Evolutionary conservation across 1,140 invertebrate species (phyloP), one percentile per base, ranked within the genome.

Genomic region (Drosophila lini): DNA sequence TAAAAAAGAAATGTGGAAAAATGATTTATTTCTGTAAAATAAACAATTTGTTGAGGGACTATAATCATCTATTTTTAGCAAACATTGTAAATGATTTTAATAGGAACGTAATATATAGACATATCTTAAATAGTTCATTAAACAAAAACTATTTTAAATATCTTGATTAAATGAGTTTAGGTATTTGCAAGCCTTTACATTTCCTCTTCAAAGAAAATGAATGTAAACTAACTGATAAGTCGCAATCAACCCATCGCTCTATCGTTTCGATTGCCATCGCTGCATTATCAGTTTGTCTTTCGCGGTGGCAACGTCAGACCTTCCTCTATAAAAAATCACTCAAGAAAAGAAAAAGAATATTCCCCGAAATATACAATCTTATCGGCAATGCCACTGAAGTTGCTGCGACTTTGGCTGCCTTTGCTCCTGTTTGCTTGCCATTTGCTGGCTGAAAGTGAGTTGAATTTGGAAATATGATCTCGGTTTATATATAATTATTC

Each of bases 381-480:
- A 86, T 81, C 70, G 44, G 48, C 31, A 58, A 86, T 86, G 82
- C 65, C 63, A 74, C 80, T 69, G 76, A 59, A 73, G 28, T 50
- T 59, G 42, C 31, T 48, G 4, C 40, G 34, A 15, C 55, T 67
- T 22, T 58, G 57, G 65, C 53, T 78, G 45, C 61, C 53, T 32
- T 38, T 83, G 59, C 55, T 86, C 40, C 71, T 80, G 64, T 61
- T 63, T 8, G 25, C 11, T 25, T 32, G 32, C 13, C 34, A 44
- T 8, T 11, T 73, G 50, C 13, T 48, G 45, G 80, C 84, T 36
- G 77, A 89, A 45, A 75, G 84, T 88, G 45, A 38, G 77, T 78
- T 2, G 45, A 57, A 52, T 15, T 68, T 41, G 16, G 10, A 28
- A 47, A 60, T 9, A 19, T 45, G 0, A 28, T 28, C 25, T 48